These are phyloP conservation scores for Octodonta nipae DNA, from an alignment of 2,888 invertebrate species.

Conservation along the genomic window DNA sequence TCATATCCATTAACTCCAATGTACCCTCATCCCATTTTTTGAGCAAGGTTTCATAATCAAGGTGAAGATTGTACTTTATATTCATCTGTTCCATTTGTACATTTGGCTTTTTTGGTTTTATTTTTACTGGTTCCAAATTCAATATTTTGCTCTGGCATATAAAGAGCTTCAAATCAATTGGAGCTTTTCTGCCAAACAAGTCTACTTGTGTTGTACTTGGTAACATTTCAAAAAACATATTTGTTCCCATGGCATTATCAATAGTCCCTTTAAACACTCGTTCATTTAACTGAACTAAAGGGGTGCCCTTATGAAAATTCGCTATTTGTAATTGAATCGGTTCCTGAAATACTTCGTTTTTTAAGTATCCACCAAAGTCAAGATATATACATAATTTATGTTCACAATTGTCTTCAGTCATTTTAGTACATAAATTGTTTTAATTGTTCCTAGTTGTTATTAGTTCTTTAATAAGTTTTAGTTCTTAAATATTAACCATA, in stretches of 20 bases:
- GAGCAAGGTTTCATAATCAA: not conserved
- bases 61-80: not conserved
- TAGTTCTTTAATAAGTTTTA: no score
- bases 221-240: not conserved
- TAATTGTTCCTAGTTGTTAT: no score
- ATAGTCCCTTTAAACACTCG: not conserved
- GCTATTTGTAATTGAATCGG: not conserved
- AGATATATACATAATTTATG: constrained; percentile 2
- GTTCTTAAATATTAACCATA: no score
- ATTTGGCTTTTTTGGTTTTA: not conserved
- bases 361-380: constrained; percentile 2
- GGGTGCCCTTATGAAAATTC: not conserved
- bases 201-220: no score
- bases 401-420: no score
- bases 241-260: not conserved
- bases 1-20: not conserved
- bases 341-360: not conserved
- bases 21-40: not conserved
- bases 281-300: not conserved
- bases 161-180: not conserved
- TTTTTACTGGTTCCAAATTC: not conserved
- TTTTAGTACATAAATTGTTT: no score
- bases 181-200: not conserved
- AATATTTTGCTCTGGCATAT: not conserved
- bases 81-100: not conserved